Base-by-base conservation (phyloP, 1,140 invertebrate species). In the Pseudomyrmex dendroicus region DNA sequence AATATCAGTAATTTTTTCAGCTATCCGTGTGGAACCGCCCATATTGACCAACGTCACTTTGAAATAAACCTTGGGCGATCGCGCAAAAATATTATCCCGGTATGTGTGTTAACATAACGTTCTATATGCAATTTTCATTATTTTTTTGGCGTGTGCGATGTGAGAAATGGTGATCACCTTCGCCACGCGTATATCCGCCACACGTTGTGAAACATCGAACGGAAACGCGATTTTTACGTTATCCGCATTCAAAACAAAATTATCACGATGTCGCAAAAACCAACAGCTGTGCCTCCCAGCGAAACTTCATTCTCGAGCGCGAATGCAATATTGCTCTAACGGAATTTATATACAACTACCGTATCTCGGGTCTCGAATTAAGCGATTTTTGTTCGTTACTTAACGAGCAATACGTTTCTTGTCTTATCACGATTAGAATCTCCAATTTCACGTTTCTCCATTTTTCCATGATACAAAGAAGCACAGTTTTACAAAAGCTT, bases 1-100 rank as follows among this genome's bases (percentile, higher is more conserved):
- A 56, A 12, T 57, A 48, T 20, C n/a, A 67, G 17, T 48, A 70
- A 70, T 78, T 78, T 77, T 78, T 78, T 48, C 2, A 48, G 35
- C 13, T 78, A 57, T 48, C 57, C 52, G 20, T 48, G 64, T 66
- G 54, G 66, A 80, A 80, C 54, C 3, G 15, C 8, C 56, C 3
- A 50, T 59, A 59, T 50, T 70, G 44, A 44, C n/a, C 48, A 68
- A 67, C 76, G 56, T 80, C 44, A 59, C 9, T 13, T n/a, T 25
- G 46, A 7, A 59, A 70, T 67, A 46, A 59, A 59, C 20, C 57
- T 57, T 68, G 8, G 10, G 44, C 20, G 64, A 78, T 50, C 50
- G 8, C 12, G 15, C 22, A 66, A 66, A 66, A 10, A 77, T 22
- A 54, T 77, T 56, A 54, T 35, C 5, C 35, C 35, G 35, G 35